Conservation (phyloP, 2,888 invertebrate species). For the Clanis bilineata region DNA sequence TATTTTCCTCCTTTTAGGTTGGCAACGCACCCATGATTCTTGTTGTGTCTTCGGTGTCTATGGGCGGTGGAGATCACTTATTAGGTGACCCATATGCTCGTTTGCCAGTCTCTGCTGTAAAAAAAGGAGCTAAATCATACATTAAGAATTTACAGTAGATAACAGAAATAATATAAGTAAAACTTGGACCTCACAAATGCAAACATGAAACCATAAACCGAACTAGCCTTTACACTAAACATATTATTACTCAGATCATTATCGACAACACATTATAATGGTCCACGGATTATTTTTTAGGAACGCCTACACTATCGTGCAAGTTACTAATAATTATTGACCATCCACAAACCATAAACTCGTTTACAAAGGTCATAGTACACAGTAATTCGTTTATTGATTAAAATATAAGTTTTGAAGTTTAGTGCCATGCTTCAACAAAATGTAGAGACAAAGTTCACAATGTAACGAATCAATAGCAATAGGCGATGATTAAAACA, state of each 20-base stretch:
- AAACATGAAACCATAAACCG: constrained; percentile 4
- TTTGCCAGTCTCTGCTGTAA: too few species aligned
- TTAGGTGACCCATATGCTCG: too few species aligned
- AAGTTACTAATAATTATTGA: constrained; percentile 42
- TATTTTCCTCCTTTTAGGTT: too few species aligned
- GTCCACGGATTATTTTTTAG: constrained; percentile 61
- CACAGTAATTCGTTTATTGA: constrained; percentile 4
- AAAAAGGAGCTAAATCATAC: too few species aligned
- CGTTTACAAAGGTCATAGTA: constrained; percentile 1
- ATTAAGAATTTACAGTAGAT: too few species aligned
- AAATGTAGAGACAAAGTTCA: too few species aligned
- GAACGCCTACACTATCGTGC: constrained; percentile 51
- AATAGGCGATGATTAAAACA: too few species aligned
- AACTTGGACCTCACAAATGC: neutral
- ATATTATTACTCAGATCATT: constrained; percentile 63
- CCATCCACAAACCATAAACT: constrained; percentile 12
- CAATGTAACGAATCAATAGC: too few species aligned
- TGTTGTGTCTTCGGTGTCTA: too few species aligned
- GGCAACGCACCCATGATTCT: too few species aligned
- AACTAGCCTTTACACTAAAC: constrained; percentile 45
- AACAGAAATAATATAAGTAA: too few species aligned
- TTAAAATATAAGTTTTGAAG: neutral
- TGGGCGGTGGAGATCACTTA: too few species aligned
- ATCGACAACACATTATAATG: constrained; percentile 67
- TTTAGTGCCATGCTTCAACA: neutral